Percentiles rank a stretch among this genome's conserved stretches.
Evolutionary conservation across 2,113 vertebrate species (phyloP).

Genomic region (Kryptolebias marmoratus): DNA sequence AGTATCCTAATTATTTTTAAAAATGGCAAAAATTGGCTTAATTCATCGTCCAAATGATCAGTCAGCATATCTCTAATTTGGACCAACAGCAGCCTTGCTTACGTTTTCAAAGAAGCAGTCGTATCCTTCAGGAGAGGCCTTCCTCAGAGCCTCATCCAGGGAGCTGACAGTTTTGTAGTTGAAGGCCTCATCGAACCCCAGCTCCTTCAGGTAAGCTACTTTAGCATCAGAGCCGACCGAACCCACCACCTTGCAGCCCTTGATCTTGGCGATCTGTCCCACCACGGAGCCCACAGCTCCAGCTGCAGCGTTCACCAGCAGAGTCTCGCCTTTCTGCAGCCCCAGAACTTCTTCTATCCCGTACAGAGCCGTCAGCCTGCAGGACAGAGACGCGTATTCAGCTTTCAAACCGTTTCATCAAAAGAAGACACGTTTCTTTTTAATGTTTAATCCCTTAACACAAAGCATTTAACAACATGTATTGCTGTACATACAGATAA

Average conservation of each 20-base stretch:
- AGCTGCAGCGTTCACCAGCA: slow-evolving; percentile 88
- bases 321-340: slow-evolving; percentile 83
- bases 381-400: neutral
- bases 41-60: too few relatives aligned
- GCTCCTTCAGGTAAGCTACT: slow-evolving; percentile 84
- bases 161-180: slow-evolving; percentile 89
- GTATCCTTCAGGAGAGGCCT: slow-evolving; percentile 86
- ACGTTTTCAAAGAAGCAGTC: slow-evolving; percentile 93
- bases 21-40: too few relatives aligned
- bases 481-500: too few relatives aligned
- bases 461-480: too few relatives aligned
- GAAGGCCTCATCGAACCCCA: slow-evolving; percentile 89
- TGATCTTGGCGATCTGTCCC: slow-evolving; percentile 89
- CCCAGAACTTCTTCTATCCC: slow-evolving; percentile 85
- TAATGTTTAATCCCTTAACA: too few relatives aligned
- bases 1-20: neutral
- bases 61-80: neutral
- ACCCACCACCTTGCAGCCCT: slow-evolving; percentile 89
- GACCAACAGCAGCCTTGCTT: neutral
- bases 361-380: slow-evolving; percentile 87
- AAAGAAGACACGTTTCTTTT: neutral
- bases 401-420: neutral
- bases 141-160: slow-evolving; percentile 83
- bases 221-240: slow-evolving; percentile 85
- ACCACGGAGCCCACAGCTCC: slow-evolving; percentile 88